Conservation (phyloP, 1,140 invertebrate species). For the Aphidius gifuensis region DNA sequence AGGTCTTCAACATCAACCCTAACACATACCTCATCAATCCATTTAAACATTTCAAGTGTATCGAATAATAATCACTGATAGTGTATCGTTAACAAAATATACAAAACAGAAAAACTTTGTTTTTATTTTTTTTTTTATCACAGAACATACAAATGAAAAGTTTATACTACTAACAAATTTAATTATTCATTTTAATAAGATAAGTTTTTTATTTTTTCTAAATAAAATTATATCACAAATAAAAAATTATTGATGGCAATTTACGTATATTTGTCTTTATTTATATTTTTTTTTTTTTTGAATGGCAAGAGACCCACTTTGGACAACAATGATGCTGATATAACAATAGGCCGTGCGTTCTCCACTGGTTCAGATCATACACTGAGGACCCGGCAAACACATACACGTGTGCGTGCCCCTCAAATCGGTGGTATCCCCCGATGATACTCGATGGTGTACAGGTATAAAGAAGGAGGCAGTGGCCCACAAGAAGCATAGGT, state of each 20-base stretch:
- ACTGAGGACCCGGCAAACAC: conserved; percentile 49
- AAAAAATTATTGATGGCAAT: too few relatives aligned
- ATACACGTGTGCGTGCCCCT: conserved; percentile 41
- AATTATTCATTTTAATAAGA: too few relatives aligned
- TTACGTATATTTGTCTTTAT: too few relatives aligned
- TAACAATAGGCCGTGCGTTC: conserved; percentile 55
- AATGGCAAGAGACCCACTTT: neutral
- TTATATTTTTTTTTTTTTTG: too few relatives aligned
- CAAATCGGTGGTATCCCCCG: conserved; percentile 28
- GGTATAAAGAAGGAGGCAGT: conserved; percentile 38
- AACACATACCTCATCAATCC: neutral
- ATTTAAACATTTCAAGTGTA: neutral
- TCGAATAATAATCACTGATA: neutral
- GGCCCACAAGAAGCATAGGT: conserved; percentile 22
- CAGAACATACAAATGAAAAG: too few relatives aligned
- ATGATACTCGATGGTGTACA: conserved; percentile 2
- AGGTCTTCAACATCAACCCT: neutral
- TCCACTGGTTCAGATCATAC: conserved; percentile 55
- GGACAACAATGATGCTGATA: conserved; percentile 53
- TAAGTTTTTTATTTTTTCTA: too few relatives aligned
- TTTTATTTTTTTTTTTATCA: too few relatives aligned
- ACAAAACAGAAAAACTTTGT: too few relatives aligned
- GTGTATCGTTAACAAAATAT: neutral
- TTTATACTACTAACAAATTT: too few relatives aligned
- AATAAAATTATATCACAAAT: too few relatives aligned